Evolutionary conservation across 2,113 vertebrate genomes (phyloP), one percentile per base, ranked within the genome.

Genomic region (Rhinoderma darwinii): DNA sequence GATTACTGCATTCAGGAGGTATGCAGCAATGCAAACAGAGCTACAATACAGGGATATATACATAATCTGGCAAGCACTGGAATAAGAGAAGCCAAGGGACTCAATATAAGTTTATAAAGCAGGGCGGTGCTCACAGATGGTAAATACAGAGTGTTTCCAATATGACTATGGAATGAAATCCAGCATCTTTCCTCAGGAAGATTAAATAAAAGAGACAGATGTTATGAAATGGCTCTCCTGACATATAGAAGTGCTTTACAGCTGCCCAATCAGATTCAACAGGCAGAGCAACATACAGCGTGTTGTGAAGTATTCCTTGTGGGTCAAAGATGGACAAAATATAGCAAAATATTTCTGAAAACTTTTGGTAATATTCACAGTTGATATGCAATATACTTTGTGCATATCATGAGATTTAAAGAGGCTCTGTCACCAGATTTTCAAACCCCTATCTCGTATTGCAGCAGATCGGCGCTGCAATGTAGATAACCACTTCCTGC

Each of bases 171-270:
- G 32, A 70, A 63, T 17, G 39, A 82, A 63, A 14, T 54, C 35
- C 50, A 77, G 35, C 54, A 44, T n/a, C 77, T 78, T 75, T 75
- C 37, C 54, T 63, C 3, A 32, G 39, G 35, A 39, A 41, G 70
- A 43, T 73, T 35, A 47, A 27, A 76, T 84, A 77, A 77, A 44
- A 32, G 6, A 63, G 74, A 59, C 84, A 86, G 84, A 86, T 86
- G 84, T 79, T 86, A 56, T 18, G 39, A 80, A 70, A 86, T 80
- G 18, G 3, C 44, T 86, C 32, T 80, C 56, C n/a, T 79, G 10
- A 80, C 61, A 80, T 54, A 79, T 72, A 25, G 22, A 72, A 51
- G 47, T 3, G 35, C 9, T 72, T 80, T 72, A 30, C 47, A 72
- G 32, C 54, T 68, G 37, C 11, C 22, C 43, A 75, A 63, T 76